Base-by-base conservation (phyloP, 2,888 invertebrate genomes). In the Spicauda simplicius region DNA sequence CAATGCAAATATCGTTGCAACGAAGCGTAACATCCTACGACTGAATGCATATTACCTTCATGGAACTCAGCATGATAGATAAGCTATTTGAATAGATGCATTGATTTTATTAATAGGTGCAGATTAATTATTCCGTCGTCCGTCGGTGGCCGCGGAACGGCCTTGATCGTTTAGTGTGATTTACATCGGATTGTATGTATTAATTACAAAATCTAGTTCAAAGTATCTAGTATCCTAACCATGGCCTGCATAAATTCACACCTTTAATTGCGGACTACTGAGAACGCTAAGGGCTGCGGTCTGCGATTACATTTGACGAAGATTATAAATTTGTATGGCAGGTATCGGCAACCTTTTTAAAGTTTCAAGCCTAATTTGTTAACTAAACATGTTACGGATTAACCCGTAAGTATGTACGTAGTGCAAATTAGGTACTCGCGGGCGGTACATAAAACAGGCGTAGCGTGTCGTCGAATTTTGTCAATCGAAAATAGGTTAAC, bases 161-260 rank as follows among this genome's bases (percentile, higher is more conserved):
- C 64, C 64, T 64, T 58, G 41, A 52, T 60, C 60, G 19, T 60
- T 60, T 52, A 59, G 58, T 53, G 37, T 65, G 41, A 45, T 65
- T 65, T 65, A 65, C 65, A 66, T 66, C 59, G 55, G 65, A 60
- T 55, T 65, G 65, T 66, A 65, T 65, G 65, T 65, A 66, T 66
- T 66, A 66, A 66, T 66, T 66, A 66, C 65, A 66, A 59, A 55
- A 55, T 66, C 65, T 60, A 66, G 65, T 66, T 60, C 59, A 60
- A 55, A 66, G 53, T 59, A 65, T 65, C 65, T 59, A 54, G 65
- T 65, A 50, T 65, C 65, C 45, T 58, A 65, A 59, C 65, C 65
- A 54, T 65, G 65, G 65, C 64, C 64, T 65, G 64, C 54, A 65
- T 65, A 59, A 58, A 64, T 64, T 65, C 18, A 65, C 58, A 54